A percentile compares a stretch with the other conserved stretches of the same genome.
Conservation (phyloP, 2,888 invertebrate genomes). For the Chromoteleia sp. region DNA sequence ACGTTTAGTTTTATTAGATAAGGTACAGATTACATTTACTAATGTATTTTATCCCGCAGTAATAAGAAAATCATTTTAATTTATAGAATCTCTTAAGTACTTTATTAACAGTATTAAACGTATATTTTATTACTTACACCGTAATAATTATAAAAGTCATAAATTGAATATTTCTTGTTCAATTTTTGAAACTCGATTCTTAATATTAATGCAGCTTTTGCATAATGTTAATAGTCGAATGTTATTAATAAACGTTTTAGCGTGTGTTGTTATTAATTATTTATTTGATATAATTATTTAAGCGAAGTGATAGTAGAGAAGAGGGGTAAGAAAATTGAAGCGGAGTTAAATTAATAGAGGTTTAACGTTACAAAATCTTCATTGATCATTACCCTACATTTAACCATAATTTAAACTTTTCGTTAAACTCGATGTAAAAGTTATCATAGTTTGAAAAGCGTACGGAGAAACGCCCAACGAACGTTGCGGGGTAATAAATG, state of each 20-base stretch:
- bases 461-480: not conserved
- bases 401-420: constrained; percentile 9
- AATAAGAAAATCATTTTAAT: constrained; percentile 20
- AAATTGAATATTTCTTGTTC: not conserved
- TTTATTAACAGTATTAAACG: no score
- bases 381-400: not conserved
- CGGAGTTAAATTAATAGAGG: not conserved
- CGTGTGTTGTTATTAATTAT: no score
- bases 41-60: no score
- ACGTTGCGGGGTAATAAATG: constrained; percentile 20
- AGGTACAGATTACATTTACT: no score
- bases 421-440: constrained; percentile 17
- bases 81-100: no score
- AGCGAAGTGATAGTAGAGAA: no score
- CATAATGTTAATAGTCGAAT: not conserved
- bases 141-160: not conserved
- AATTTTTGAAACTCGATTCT: no score
- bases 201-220: no score
- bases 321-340: constrained; percentile 1
- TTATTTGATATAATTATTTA: no score
- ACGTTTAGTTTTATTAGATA: constrained; percentile 30
- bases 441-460: constrained; percentile 21
- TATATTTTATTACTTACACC: not conserved
- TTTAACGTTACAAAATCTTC: not conserved
- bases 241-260: no score